Evolutionary conservation across 2,888 invertebrate genomes (phyloP).

Genomic region (Lumbricus terrestris): DNA sequence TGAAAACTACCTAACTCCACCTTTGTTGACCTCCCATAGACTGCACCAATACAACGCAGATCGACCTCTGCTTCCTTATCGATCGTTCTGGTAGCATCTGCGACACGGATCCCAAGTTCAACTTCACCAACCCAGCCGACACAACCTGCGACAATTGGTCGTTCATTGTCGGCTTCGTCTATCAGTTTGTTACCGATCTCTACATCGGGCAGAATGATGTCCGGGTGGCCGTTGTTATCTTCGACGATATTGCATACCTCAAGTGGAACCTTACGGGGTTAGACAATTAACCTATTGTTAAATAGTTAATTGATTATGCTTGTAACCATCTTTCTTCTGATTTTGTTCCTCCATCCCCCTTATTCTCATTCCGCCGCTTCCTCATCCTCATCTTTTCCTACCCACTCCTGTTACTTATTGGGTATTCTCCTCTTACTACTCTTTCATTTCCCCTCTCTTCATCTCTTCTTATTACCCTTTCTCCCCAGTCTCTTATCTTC

Average conservation of each 20-base stretch:
- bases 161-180: neutral
- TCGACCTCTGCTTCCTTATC: neutral
- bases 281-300: neutral
- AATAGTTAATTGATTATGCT: too few species aligned
- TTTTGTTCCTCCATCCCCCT: too few species aligned
- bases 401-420: too few species aligned
- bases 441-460: too few species aligned
- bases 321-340: too few species aligned
- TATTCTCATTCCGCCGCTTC: too few species aligned
- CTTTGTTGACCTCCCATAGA: neutral
- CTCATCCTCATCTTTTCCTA: too few species aligned
- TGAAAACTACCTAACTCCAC: neutral
- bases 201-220: neutral
- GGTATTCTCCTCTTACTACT: neutral
- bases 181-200: neutral
- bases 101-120: neutral
- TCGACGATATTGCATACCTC: neutral
- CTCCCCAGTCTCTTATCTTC: too few species aligned
- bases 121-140: neutral
- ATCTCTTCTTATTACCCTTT: too few species aligned
- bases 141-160: neutral
- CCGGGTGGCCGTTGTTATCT: neutral
- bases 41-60: neutral
- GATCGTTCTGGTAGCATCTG: neutral
- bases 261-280: neutral